These are phyloP conservation scores for Pelochelys cantorii DNA, from an alignment of 2,797 vertebrate genomes.

Conservation along the genomic window DNA sequence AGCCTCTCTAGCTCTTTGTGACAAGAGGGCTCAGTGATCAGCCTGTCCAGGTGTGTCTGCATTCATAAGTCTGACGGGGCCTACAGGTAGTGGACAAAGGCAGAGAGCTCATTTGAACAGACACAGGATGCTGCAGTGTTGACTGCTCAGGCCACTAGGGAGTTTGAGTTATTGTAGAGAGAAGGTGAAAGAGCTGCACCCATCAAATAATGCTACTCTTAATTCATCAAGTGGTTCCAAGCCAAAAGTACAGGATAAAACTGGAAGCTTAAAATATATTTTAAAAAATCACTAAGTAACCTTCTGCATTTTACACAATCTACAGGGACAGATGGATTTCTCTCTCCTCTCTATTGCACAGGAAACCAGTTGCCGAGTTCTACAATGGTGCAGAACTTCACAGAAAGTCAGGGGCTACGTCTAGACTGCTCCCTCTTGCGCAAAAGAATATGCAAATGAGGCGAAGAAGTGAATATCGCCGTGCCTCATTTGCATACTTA, in stretches of 20 bases:
- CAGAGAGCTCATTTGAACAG: neutral
- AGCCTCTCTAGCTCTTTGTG: neutral
- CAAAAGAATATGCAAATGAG: too few species aligned
- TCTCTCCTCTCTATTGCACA: neutral
- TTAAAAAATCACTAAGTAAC: neutral
- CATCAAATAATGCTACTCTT: neutral
- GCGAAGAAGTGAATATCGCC: too few species aligned
- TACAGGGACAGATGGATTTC: neutral
- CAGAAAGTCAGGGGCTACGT: neutral
- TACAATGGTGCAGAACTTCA: rapidly evolving
- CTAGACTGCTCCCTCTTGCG: too few species aligned
- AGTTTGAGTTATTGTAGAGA: neutral
- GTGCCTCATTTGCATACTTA: too few species aligned
- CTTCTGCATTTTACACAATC: neutral
- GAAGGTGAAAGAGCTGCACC: neutral
- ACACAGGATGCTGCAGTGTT: neutral
- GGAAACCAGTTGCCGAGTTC: neutral
- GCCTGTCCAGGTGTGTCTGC: neutral
- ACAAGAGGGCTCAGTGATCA: neutral
- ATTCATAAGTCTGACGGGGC: neutral
- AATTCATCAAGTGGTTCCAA: neutral
- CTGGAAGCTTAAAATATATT: neutral
- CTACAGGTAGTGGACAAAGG: neutral
- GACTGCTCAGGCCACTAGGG: neutral
- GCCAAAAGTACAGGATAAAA: too few species aligned